A percentile compares a stretch with the other conserved stretches of the same genome.
Evolutionary conservation across 2,113 vertebrate genomes (phyloP).

Genomic region (Pterocles burchelli): DNA sequence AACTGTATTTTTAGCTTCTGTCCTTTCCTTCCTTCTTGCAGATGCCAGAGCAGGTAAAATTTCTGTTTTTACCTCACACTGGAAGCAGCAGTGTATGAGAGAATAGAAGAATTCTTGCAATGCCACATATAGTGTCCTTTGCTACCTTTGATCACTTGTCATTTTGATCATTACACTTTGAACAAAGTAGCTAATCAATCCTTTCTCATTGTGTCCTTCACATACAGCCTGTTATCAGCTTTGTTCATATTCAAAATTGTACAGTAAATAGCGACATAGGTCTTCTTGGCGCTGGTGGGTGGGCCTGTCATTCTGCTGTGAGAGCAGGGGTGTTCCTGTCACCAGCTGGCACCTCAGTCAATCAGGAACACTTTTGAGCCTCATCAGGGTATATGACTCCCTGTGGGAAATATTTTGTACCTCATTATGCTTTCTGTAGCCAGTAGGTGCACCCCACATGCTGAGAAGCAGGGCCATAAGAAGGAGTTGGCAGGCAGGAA

Average conservation of each 20-base stretch:
- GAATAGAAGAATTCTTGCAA: constrained; percentile 6
- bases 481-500: neutral
- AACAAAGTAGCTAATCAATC: constrained; percentile 57
- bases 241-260: neutral
- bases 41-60: neutral
- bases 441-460: neutral
- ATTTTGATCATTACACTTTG: constrained; percentile 42
- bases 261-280: neutral
- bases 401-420: neutral
- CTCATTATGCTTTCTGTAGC: neutral
- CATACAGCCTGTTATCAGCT: neutral
- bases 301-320: neutral
- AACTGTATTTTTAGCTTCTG: constrained; percentile 17
- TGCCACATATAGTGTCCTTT: neutral
- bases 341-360: neutral
- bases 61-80: neutral
- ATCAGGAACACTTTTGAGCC: neutral
- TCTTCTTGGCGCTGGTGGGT: neutral
- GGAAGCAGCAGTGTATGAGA: constrained; percentile 5
- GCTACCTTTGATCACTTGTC: constrained; percentile 52
- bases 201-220: constrained; percentile 15
- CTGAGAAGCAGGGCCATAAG: neutral
- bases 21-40: neutral
- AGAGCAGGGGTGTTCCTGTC: neutral
- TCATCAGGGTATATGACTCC: neutral